Base-by-base conservation (phyloP, 2,797 vertebrate genomes). In the Menidia menidia region DNA sequence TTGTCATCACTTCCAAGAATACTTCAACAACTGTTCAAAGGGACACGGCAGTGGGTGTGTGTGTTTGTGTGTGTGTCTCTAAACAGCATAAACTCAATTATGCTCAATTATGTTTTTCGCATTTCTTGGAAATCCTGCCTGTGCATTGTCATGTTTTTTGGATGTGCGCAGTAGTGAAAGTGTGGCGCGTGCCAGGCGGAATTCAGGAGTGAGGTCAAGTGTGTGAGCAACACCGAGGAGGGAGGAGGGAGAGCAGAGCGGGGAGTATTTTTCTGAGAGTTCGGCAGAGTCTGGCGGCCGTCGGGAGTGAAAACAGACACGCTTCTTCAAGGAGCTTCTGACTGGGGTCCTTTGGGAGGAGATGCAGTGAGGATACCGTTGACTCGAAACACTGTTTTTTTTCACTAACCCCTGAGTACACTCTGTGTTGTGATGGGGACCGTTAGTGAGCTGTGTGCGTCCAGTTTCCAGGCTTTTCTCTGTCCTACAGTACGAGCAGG, bases 401-500 rank as follows among this genome's bases (percentile, higher is more conserved):
- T 30, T 35, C 15, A 16, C 31, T 68, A 70, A 86, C 80, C 76
- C 71, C 63, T 68, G 50, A 68, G 1, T 32, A 25, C 62, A 43
- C 51, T 6, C 35, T 25, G 55, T 44, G 69, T 25, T 51, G 78
- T 76, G 73, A 97, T 97, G 96, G 95, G 95, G 86, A 96, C 95
- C 0, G 95, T 97, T 69, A 96, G 96, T 55, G 95, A 97, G 90
- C 95, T 97, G 71, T 97, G 96, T 47, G 95, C 94, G 39, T 96
- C 95, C 91, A 97, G 95, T 66, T 96, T 97, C 86, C 95, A 97
- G 93, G 96, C 96, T 0, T 96, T 97, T 86, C 92, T 97, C 62
- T 96, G 94, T 82, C 95, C 95, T 7, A 86, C 93, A 0, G 90
- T 93, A 16, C 84, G 68, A 63, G 71, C 71, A 0, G 84, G 79